Percentiles rank a stretch among this genome's conserved stretches.
phyloP scores from a whole-genome alignment of 1,140 invertebrate species.

The Heliconius nattereri region DNA sequence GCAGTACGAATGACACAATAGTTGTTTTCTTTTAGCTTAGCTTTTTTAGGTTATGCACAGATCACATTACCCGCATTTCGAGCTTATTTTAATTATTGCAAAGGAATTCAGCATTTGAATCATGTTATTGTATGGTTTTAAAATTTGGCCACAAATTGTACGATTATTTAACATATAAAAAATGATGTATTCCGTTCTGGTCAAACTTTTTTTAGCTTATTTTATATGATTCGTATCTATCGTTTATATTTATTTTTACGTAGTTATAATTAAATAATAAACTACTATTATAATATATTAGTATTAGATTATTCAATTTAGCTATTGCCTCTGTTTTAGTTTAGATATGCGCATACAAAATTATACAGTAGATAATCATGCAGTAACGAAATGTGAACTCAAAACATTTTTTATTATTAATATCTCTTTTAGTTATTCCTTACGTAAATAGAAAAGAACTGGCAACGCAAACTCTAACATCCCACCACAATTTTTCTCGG shows the following conservation, averaged over 20 bases:
- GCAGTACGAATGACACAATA: slow-evolving; percentile 79
- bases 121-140: slow-evolving; percentile 28
- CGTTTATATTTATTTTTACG: background rate
- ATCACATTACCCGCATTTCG: slow-evolving; percentile 49
- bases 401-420: background rate
- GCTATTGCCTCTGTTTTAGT: slow-evolving; percentile 3
- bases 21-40: slow-evolving; percentile 71
- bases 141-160: slow-evolving; percentile 40
- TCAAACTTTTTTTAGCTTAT: slow-evolving; percentile 28
- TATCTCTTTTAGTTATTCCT: background rate
- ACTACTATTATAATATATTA: background rate
- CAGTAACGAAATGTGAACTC: background rate
- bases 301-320: background rate
- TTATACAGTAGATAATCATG: background rate
- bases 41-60: slow-evolving; percentile 65
- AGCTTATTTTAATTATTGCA: slow-evolving; percentile 53
- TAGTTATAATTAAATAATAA: background rate
- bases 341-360: background rate
- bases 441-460: slow-evolving; percentile 3
- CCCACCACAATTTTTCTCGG: background rate
- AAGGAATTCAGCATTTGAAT: slow-evolving; percentile 79
- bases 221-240: background rate
- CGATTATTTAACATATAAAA: background rate
- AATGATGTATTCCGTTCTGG: slow-evolving; percentile 16
- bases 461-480: slow-evolving; percentile 8